Evolutionary conservation across 2,797 vertebrate genomes (phyloP), one percentile per base, ranked within the genome.

Genomic region (Ara ararauna): DNA sequence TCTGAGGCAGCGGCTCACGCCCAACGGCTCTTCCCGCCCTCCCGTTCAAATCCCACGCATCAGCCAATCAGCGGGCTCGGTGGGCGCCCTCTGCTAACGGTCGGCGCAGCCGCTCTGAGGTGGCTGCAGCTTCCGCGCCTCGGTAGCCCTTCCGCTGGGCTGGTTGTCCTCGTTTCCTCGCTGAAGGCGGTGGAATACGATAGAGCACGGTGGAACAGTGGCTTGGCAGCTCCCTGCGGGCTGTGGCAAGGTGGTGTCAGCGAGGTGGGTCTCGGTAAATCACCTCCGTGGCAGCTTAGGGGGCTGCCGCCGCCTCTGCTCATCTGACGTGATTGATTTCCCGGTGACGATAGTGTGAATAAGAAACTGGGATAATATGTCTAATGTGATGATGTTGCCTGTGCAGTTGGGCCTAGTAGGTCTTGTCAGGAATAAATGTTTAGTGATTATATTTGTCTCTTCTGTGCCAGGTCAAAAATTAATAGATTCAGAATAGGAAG

Each of bases 41-140:
- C 60, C 36, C 18, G 47, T 62, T 86, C 56, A 62, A 70, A 78
- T 20, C 54, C 23, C 54, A 13, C 5, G 9, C 18, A 24, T 29
- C 34, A 14, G 44, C 90, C 84, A 76, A 61, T 65, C 30, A 23
- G 72, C 53, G 38, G 50, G 34, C 16, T 42, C 5, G 23, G 30
- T 5, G 27, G 32, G 34, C 1, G 23, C 7, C 14, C 17, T 5
- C 8, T 10, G 6, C 16, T 32, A 7, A 17, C 20, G 36, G 65
- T 11, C 24, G 2, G 23, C 9, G 45, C 30, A 6, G 22, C 23
- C 15, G 10, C n/a, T 34, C n/a, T n/a, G 54, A 75, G 34, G 64
- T 22, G 29, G n/a, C 10, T 4, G 60, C 5, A 2, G n/a, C 11
- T 11, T 16, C 6, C 0, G 5, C 9, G 56, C 22, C 13, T 34